Evolutionary conservation across 2,888 invertebrate genomes (phyloP), one percentile per base, ranked within the genome.

Genomic region (Altica lythri): DNA sequence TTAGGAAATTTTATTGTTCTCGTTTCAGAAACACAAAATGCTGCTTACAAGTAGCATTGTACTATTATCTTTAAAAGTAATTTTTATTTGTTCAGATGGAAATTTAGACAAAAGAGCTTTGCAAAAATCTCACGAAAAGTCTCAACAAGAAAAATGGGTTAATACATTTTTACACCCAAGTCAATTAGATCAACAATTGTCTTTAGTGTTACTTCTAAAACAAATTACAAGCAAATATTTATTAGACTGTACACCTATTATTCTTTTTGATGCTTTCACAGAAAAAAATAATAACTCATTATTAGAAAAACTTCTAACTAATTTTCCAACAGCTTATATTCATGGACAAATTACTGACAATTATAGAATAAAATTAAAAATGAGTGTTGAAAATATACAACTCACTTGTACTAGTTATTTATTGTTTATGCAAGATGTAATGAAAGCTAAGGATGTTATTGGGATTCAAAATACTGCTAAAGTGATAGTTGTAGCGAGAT

Each of bases 401-500:
- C 49, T 56, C 12, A 80, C 80, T 48, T 89, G 88, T 67, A 75
- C 83, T 22, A 84, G 83, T 69, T 88, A 82, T 60, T 81, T 89
- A 35, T 68, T 88, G 1, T 88, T 89, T 68, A 68, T 88, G n/a
- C 78, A 80, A 12, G 84, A 89, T 67, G 82, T 88, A 0, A 78
- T 80, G 70, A 79, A 75, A 63, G 79, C 83, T 46, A 79, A 80
- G 4, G 75, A 79, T 40, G 77, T 88, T 22, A 74, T 89, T 42
- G 84, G 84, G 0, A 80, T 84, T 46, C 85, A 88, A 68, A 80
- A 80, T 1, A 74, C 78, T 0, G 84, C 81, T 61, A 85, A 83
- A 68, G 83, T 90, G 0, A 77, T 90, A 1, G 72, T 90, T 1
- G 78, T 89, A 0, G 83, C 89, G 0, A 79, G 83, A 63, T 88